These are phyloP conservation scores for Drosophila paucipuncta DNA, from an alignment of 2,888 invertebrate genomes.

Conservation along the genomic window DNA sequence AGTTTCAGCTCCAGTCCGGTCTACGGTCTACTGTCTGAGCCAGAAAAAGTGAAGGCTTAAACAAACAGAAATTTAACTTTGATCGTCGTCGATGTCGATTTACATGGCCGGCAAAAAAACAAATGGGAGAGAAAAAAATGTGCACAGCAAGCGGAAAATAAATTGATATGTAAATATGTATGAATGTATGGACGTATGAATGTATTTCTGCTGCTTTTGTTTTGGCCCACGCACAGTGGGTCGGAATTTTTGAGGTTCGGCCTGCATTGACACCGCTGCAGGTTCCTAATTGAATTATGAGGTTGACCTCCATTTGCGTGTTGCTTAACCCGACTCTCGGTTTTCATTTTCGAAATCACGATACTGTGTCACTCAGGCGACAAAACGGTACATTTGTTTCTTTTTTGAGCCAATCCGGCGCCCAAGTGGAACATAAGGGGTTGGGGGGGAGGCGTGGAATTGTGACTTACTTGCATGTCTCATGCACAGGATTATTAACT, in stretches of 20 bases:
- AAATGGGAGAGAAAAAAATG: conserved; percentile 24
- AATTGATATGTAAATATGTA: conserved; percentile 21
- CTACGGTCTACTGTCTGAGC: conserved; percentile 20
- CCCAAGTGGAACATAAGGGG: conserved; percentile 4
- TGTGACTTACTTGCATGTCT: conserved; percentile 44
- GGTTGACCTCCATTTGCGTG: conserved; percentile 75
- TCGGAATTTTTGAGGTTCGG: conserved; percentile 57
- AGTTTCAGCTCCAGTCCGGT: conserved; percentile 40
- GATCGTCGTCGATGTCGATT: conserved; percentile 61
- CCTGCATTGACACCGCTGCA: conserved; percentile 63
- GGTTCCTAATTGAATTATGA: conserved; percentile 81
- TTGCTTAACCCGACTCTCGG: conserved; percentile 53
- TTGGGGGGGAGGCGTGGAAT: background rate
- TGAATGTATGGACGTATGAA: background rate
- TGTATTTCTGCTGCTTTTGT: conserved; percentile 23
- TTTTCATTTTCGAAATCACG: conserved; percentile 74
- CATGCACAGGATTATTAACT: conserved; percentile 62
- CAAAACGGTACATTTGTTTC: conserved; percentile 68
- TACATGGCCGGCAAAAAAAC: conserved; percentile 55
- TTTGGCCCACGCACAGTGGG: conserved; percentile 73
- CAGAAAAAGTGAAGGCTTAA: conserved; percentile 74
- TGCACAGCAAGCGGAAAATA: conserved; percentile 51
- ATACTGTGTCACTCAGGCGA: conserved; percentile 67
- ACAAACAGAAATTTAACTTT: conserved; percentile 62
- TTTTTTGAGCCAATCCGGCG: background rate